Percentiles rank a stretch among this genome's conserved stretches.
phyloP scores from a whole-genome alignment of 1,140 invertebrate species.

The Eriocheir sinensis region DNA sequence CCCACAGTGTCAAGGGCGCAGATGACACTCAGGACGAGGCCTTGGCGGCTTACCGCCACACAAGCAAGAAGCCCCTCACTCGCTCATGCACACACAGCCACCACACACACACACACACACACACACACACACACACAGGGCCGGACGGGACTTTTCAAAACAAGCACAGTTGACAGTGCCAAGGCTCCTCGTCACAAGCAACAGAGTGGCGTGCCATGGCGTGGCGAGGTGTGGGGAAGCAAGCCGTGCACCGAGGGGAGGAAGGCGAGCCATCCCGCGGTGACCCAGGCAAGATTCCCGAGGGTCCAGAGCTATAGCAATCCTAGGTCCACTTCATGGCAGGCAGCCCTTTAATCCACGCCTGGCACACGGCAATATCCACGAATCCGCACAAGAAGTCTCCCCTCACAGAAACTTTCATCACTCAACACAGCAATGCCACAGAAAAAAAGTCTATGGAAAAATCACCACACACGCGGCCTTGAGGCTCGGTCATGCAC shows the following conservation, averaged over 20 bases:
- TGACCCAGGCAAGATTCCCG: not conserved
- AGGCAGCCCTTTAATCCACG: not conserved
- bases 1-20: not conserved
- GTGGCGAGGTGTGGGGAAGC: not conserved
- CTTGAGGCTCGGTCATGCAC: not conserved
- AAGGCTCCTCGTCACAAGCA: not conserved
- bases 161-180: not conserved
- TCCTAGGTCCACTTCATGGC: not conserved
- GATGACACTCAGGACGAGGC: conserved; percentile 8
- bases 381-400: not conserved
- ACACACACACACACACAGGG: not conserved
- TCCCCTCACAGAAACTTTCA: not conserved
- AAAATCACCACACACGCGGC: not conserved
- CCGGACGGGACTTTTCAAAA: not conserved
- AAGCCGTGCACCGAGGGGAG: not conserved
- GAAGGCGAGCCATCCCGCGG: not conserved
- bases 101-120: not conserved
- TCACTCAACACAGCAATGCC: not conserved
- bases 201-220: not conserved
- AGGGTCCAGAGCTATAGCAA: not conserved
- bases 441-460: not conserved
- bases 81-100: not conserved
- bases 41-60: conserved; percentile 1
- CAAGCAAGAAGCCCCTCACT: conserved; percentile 20
- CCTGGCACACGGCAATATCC: not conserved